Evolutionary conservation across 2,797 vertebrate species (phyloP), one percentile per base, ranked within the genome.

Genomic region (Parotocinclus haroldoi): DNA sequence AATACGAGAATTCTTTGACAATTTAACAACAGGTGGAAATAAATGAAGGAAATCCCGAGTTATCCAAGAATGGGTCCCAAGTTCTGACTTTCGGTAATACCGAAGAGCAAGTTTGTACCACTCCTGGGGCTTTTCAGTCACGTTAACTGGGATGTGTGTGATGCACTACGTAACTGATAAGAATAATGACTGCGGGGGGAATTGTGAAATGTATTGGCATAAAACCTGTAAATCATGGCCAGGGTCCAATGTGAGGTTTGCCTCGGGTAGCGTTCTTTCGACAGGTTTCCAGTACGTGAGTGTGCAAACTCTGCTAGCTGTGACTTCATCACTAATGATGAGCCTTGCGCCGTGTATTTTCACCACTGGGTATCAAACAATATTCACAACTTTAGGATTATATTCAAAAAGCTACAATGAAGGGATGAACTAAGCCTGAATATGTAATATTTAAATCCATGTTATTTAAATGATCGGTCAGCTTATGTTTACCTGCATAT

Each of bases 91-190:
- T 55, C 63, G 75, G 56, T 63, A 49, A 19, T 16, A 69, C 53
- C 76, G 73, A 78, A 67, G 71, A 71, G 80, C 66, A 57, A 63
- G 70, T 76, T 70, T 71, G 52, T 68, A 71, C 48, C 46, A 51
- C 49, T 73, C 66, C 58, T 66, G 39, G 59, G 61, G 55, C 72
- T 73, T 66, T 63, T 64, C 45, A 56, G 71, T 74, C 27, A 39
- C 9, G 58, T 11, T 55, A 14, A 4, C 58, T 61, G 64, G 68
- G 67, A 65, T 67, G 51, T 73, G 18, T 57, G 45, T 56, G 12
- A 66, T 57, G 53, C 27, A 39, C 49, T 54, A 17, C 2, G 13
- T 63, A 72, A 61, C 48, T 70, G 64, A 63, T 45, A 59, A 37
- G 49, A 65, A 59, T 58, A 17, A 51, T 59, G 58, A 53, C 72